A percentile compares a stretch with the other conserved stretches of the same genome.
Conservation (phyloP, 2,797 vertebrate genomes). For the Phataginus tetradactyla region DNA sequence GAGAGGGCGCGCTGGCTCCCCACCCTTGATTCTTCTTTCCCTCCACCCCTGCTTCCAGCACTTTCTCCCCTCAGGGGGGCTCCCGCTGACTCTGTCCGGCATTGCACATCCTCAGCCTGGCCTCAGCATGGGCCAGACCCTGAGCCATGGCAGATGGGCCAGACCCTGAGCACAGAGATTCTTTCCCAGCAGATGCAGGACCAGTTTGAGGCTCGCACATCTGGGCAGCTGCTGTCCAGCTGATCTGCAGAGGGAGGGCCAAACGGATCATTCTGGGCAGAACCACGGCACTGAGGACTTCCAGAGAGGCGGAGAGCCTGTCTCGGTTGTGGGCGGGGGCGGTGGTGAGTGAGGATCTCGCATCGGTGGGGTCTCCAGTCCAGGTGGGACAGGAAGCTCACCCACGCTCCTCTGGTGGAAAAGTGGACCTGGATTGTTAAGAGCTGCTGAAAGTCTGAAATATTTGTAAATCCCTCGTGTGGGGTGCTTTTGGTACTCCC, state of each 20-base stretch:
- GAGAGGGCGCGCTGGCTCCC: not conserved
- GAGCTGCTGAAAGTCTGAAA: not conserved
- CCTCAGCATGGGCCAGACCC: too few relatives aligned
- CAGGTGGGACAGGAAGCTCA: not conserved
- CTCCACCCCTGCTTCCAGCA: not conserved
- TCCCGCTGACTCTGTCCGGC: not conserved
- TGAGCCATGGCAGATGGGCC: too few relatives aligned
- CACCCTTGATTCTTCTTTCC: not conserved
- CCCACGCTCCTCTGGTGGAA: not conserved
- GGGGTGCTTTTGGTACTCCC: not conserved
- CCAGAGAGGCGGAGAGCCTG: not conserved
- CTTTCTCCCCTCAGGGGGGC: not conserved
- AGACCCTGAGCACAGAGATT: fast-evolving
- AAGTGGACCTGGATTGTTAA: not conserved
- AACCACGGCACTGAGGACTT: not conserved
- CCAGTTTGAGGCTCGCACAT: not conserved
- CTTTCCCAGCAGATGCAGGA: not conserved
- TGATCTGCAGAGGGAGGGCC: not conserved
- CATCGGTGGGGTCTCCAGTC: not conserved
- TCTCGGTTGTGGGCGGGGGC: not conserved
- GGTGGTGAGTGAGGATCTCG: not conserved
- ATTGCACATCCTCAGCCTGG: not conserved
- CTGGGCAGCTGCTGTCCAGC: not conserved
- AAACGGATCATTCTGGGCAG: not conserved
- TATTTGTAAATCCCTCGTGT: not conserved